These are phyloP conservation scores for Deilephila porcellus DNA, from an alignment of 2,888 invertebrate species.

Conservation along the genomic window DNA sequence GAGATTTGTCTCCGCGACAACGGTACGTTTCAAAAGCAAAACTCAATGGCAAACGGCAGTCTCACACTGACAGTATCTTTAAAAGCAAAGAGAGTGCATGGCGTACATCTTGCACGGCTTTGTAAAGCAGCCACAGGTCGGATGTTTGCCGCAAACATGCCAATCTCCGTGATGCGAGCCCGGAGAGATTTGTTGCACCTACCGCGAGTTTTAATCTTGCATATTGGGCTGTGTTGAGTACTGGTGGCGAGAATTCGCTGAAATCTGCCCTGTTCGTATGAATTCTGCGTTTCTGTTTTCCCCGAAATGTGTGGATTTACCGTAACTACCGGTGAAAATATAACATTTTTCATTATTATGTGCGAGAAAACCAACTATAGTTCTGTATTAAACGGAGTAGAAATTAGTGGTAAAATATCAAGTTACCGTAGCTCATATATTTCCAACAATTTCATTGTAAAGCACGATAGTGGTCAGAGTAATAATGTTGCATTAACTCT, in stretches of 20 bases:
- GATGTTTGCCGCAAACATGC: slow-evolving; percentile 55
- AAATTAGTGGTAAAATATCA: background rate
- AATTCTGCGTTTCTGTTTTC: background rate
- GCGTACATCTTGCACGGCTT: slow-evolving; percentile 57
- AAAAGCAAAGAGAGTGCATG: slow-evolving; percentile 67
- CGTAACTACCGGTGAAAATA: background rate
- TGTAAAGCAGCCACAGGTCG: slow-evolving; percentile 51
- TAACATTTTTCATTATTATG: background rate
- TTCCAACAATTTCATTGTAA: background rate
- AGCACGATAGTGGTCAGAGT: background rate
- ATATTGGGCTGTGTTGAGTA: slow-evolving; percentile 3
- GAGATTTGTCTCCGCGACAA: slow-evolving; percentile 7
- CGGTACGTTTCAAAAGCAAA: slow-evolving; percentile 40
- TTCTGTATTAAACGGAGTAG: background rate
- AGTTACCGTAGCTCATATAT: background rate
- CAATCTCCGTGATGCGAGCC: slow-evolving; percentile 63
- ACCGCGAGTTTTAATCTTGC: slow-evolving; percentile 10
- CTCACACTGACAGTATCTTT: slow-evolving; percentile 60
- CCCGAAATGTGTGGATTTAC: background rate
- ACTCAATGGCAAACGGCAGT: slow-evolving; percentile 39
- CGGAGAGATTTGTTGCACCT: slow-evolving; percentile 26
- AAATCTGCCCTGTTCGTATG: background rate
- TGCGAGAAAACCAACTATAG: background rate
- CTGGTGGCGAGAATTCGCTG: background rate
- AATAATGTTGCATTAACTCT: slow-evolving; percentile 11